Percentiles rank a stretch among this genome's conserved stretches.
Evolutionary conservation across 2,888 invertebrate genomes (phyloP).

Genomic region (Stenolophus ochropezus): DNA sequence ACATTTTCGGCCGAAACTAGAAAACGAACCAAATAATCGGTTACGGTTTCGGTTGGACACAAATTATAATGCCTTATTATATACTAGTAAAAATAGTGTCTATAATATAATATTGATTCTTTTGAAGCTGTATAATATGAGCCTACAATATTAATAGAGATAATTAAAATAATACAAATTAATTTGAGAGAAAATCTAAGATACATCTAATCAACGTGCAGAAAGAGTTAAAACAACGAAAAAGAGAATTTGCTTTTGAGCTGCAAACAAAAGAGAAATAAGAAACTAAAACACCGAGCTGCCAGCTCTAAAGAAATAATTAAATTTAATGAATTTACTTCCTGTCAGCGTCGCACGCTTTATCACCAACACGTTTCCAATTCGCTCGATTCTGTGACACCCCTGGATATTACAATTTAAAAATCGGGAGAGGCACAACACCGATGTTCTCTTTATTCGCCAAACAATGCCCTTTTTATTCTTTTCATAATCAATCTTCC

Average conservation of each 20-base stretch:
- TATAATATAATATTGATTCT: no score
- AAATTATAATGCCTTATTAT: no score
- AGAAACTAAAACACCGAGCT: constrained; percentile 5
- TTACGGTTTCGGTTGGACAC: no score
- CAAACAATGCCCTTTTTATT: constrained; percentile 47
- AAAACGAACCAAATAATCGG: no score
- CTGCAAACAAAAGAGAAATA: constrained; percentile 23
- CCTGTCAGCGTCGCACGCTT: background rate
- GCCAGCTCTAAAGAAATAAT: constrained; percentile 34
- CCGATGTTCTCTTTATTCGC: constrained; percentile 28
- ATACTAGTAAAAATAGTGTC: no score
- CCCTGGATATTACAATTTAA: constrained; percentile 27
- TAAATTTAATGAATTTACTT: constrained; percentile 42
- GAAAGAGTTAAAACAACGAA: background rate
- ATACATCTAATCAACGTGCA: constrained; percentile 10
- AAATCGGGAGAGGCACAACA: background rate
- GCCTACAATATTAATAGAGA: no score
- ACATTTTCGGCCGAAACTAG: no score
- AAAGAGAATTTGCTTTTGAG: constrained; percentile 21
- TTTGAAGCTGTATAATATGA: no score
- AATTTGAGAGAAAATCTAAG: background rate
- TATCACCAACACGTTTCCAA: constrained; percentile 24
- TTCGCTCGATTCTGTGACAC: constrained; percentile 38
- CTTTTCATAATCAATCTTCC: constrained; percentile 52
- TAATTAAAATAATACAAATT: constrained; percentile 2